Evolutionary conservation across 2,888 invertebrate species (phyloP), one percentile per base, ranked within the genome.

Genomic region (Prenolepis imparis): DNA sequence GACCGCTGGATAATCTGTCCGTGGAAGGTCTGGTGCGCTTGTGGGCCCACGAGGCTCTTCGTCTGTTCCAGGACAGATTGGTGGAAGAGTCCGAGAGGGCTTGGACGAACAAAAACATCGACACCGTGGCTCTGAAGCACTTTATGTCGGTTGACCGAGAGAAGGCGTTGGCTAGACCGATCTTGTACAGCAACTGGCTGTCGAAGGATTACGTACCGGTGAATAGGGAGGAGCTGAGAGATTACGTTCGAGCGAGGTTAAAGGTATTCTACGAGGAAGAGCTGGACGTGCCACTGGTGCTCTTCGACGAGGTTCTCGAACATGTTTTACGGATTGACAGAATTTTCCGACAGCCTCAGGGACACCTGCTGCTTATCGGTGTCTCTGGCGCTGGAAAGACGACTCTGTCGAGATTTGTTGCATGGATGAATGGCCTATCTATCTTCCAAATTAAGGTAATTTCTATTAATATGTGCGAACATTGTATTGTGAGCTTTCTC

Each of bases 261-360:
- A 99, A 98, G 96, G 97, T 99, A 67, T 99, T 99, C 96, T 99
- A 99, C 94, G 99, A 99, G 95, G 99, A 99, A 95, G 99, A 99
- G 94, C 95, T 99, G 84, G 99, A 99, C 95, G 99, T 99, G 4
- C 99, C 98, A 0, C 95, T 99, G 57, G 99, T 99, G 55, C 96
- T 99, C 57, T 99, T 99, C 95, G 99, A 99, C 95, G 99, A 99
- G 95, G 99, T 99, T n/a, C 95, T 99, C 68, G 99, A 99, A 95
- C 99, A 99, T 95, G 99, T 99, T 75, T 95, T 99, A 86, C 96
- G 99, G 91, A 99, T 99, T 94, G 99, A 99, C 96, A 96, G 99
- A 93, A 99, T 99, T 93, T 99, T 99, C 97, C 96, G 99, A 80
- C 99, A 99, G 95, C 99, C 99, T 9, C 99, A 99, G 95, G 99